These are phyloP conservation scores for Danaus plexippus DNA, from an alignment of 1,140 invertebrate species.

Conservation along the genomic window DNA sequence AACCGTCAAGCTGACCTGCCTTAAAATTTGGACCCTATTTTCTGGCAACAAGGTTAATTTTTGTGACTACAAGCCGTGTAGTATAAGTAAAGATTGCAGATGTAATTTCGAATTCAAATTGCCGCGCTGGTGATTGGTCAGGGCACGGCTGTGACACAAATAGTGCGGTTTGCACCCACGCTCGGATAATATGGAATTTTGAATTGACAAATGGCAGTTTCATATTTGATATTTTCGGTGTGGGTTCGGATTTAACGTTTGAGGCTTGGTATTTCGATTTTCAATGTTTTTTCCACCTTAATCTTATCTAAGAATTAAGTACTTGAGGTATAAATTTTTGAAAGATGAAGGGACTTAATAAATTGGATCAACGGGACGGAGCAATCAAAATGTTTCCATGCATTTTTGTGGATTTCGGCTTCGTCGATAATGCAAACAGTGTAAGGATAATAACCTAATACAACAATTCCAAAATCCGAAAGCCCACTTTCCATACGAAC, in stretches of 20 bases:
- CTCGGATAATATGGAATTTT: constrained; percentile 40
- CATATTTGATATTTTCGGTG: constrained; percentile 18
- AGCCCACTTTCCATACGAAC: too few species aligned
- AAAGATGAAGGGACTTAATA: too few species aligned
- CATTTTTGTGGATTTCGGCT: too few species aligned
- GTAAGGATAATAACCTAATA: too few species aligned
- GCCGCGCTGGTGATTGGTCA: constrained; percentile 59
- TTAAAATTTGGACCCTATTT: constrained; percentile 16
- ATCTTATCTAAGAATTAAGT: too few species aligned
- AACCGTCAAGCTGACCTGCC: not conserved
- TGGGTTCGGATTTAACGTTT: not conserved
- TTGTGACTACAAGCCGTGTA: constrained; percentile 6
- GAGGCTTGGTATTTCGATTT: too few species aligned
- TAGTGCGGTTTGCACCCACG: constrained; percentile 50
- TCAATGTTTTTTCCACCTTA: too few species aligned
- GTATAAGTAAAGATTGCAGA: constrained; percentile 33
- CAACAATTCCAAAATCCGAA: too few species aligned
- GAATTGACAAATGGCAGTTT: constrained; percentile 30
- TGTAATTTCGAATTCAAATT: constrained; percentile 57
- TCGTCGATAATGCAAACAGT: too few species aligned
- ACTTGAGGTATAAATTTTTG: too few species aligned
- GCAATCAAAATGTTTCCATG: too few species aligned
- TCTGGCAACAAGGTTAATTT: constrained; percentile 15
- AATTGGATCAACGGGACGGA: too few species aligned
- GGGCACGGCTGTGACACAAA: constrained; percentile 57